Conservation (phyloP, 2,888 invertebrate species). For the Melipona beecheii region DNA sequence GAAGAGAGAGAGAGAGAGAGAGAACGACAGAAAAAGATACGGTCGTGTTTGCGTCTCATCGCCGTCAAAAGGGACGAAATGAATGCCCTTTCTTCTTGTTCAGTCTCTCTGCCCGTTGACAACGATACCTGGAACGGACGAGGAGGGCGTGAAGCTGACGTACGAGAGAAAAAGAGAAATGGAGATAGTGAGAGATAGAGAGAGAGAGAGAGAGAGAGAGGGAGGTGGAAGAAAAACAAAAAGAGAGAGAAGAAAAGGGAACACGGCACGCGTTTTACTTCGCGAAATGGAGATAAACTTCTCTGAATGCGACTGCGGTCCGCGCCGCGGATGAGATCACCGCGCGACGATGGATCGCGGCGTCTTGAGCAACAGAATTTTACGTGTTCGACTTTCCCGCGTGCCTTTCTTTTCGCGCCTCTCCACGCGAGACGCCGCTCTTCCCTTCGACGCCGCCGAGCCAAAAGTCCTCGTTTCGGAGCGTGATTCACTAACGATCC, state of each 20-base stretch:
- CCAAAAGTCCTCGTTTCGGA: background rate
- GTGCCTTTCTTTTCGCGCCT: slow-evolving; percentile 1
- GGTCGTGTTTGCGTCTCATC: slow-evolving; percentile 82
- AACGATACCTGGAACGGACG: slow-evolving; percentile 27
- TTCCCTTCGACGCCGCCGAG: background rate
- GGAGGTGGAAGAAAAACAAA: background rate
- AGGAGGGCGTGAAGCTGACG: slow-evolving; percentile 1
- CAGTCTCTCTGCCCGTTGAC: slow-evolving; percentile 48
- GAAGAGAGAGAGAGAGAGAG: background rate
- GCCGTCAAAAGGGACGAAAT: slow-evolving; percentile 79
- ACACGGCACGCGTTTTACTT: slow-evolving; percentile 47
- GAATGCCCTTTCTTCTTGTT: slow-evolving; percentile 71
- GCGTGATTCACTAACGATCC: background rate
- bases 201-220: background rate
- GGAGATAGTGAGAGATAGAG: background rate
- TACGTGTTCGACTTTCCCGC: slow-evolving; percentile 42
- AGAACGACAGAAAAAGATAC: slow-evolving; percentile 60
- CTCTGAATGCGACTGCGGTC: slow-evolving; percentile 47
- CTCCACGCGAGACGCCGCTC: background rate
- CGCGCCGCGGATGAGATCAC: slow-evolving; percentile 49
- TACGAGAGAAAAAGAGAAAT: background rate
- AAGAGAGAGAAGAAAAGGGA: slow-evolving; percentile 4
- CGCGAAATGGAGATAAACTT: slow-evolving; percentile 59
- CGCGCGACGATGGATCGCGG: slow-evolving; percentile 34
- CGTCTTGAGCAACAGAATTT: slow-evolving; percentile 51